Percentiles rank a stretch among this genome's conserved stretches.
Evolutionary conservation across 1,140 invertebrate species (phyloP).

Genomic region (Tetranychus cinnabarinus): DNA sequence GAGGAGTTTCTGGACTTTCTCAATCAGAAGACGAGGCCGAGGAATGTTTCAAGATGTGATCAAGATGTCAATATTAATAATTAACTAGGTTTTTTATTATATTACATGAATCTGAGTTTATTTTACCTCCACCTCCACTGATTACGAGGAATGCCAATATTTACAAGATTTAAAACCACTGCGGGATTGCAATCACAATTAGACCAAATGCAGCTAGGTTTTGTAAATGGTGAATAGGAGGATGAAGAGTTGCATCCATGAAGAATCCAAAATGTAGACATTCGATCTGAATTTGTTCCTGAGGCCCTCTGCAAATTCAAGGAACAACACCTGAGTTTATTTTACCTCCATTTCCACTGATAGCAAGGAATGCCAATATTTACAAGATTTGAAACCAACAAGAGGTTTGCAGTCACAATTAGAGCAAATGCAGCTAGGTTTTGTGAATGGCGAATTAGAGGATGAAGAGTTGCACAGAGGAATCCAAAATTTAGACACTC

Average conservation of each 20-base stretch:
- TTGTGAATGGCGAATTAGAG: no score
- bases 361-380: slow-evolving; percentile 38
- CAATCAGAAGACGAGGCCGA: background rate
- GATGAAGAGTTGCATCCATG: slow-evolving; percentile 5
- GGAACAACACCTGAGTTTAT: slow-evolving; percentile 15
- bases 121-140: slow-evolving; percentile 27
- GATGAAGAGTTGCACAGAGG: slow-evolving; percentile 9
- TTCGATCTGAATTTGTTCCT: background rate
- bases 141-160: slow-evolving; percentile 40
- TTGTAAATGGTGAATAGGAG: no score
- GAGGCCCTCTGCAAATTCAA: background rate
- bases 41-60: no score
- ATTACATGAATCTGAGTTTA: slow-evolving; percentile 13
- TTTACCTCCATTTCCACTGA: slow-evolving; percentile 23
- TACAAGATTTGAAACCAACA: slow-evolving; percentile 30
- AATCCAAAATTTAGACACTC: background rate
- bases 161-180: slow-evolving; percentile 30
- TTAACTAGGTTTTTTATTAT: no score
- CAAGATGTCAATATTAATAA: no score
- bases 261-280: background rate
- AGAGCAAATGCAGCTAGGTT: no score
- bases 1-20: background rate
- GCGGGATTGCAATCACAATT: slow-evolving; percentile 23
- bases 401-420: slow-evolving; percentile 24
- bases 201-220: no score